Evolutionary conservation across 30 jellyfish, hydroid and myxozoan genomes (phyloP), one percentile per base, ranked within the genome.

Genomic region (Clytia hemisphaerica): DNA sequence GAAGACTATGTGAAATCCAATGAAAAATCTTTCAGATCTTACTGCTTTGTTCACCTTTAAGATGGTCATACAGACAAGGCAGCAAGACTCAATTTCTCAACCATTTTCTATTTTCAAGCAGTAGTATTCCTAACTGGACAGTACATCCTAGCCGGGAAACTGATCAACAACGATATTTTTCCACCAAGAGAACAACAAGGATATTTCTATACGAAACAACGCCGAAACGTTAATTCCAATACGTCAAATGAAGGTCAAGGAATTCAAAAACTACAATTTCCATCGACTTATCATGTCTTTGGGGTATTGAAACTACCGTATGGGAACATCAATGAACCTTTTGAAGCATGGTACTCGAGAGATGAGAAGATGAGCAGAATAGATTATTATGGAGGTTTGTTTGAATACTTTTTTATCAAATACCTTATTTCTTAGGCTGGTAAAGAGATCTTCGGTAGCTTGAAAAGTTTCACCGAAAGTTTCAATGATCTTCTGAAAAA

Each of bases 331-430:
- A 81, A 54, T 38, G 96, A 86, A 58, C 96, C 96, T 37, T 86
- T 86, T 61, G 94, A 86, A 65, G 93, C 79, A 24, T 86, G 96
- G 96, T 86, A 86, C 49, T 79, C 94, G 3, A 83, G 86, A 25
- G 45, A 46, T 26, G 74, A 86, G 12, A 79, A 73, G 58, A 79
- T 79, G 94, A 86, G 96, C 61, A 65, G 96, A 45, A 86, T 86
- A 29, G 96, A 86, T 60, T 86, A 86, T 60, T 86, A 86, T 40
- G 96, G 94, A 73, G 96, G 96, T 86, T 29, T 45, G 81, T 29
- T 10, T 32, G 0, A 9, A 16, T 42, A 26, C 48, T 33, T 58
- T 12, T 31, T n/a, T n/a, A n/a, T n/a, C n/a, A n/a, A n/a, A n/a
- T n/a, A n/a, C n/a, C n/a, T n/a, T n/a, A n/a, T n/a, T n/a, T n/a